Conservation (phyloP, 2,888 invertebrate genomes). For the Chironomus riparius region DNA sequence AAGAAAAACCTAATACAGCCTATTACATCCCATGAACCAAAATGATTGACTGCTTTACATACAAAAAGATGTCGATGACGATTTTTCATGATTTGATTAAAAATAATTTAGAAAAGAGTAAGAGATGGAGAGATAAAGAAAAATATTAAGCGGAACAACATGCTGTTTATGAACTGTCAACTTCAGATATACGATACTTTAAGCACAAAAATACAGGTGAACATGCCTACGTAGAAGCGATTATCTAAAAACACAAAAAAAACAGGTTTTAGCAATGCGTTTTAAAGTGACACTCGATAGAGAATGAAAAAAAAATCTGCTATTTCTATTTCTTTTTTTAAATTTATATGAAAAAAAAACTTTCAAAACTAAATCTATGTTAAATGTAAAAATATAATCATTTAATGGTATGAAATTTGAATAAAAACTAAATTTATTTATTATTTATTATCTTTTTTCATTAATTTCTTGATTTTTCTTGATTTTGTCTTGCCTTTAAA, state of each 20-base stretch:
- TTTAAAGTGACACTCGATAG: conserved; percentile 13
- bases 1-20: too few species aligned
- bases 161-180: conserved; percentile 17
- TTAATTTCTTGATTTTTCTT: conserved; percentile 15
- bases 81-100: too few species aligned
- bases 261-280: conserved; percentile 20
- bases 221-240: conserved; percentile 18
- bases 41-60: too few species aligned
- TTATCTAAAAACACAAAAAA: background rate
- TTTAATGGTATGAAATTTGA: conserved; percentile 17
- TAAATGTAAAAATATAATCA: conserved; percentile 11
- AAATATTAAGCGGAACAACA: background rate
- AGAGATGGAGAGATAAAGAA: background rate
- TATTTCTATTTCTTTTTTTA: conserved; percentile 7
- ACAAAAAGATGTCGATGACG: too few species aligned
- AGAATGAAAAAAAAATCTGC: conserved; percentile 11
- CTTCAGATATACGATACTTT: conserved; percentile 3
- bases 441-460: conserved; percentile 25
- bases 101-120: too few species aligned
- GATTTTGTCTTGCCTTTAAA: background rate
- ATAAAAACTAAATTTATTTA: conserved; percentile 24
- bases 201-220: conserved; percentile 17
- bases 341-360: conserved; percentile 1
- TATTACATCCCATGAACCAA: too few species aligned
- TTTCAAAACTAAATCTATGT: conserved; percentile 19